A percentile compares a stretch with the other conserved stretches of the same genome.
Evolutionary conservation across 2,888 invertebrate genomes (phyloP).

Genomic region (Alcis repandata): DNA sequence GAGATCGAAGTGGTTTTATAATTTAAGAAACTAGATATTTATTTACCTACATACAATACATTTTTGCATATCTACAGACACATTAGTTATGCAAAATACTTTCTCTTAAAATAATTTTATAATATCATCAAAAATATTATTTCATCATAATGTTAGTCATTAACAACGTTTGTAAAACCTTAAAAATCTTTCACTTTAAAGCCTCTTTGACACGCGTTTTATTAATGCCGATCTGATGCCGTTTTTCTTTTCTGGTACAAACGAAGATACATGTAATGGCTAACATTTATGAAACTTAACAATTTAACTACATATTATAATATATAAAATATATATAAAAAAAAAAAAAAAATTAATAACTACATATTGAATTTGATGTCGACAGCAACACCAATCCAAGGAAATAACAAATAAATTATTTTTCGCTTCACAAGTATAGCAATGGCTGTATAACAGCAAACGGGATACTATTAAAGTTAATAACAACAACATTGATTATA

Average conservation of each 20-base stretch:
- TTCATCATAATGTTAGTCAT: conserved; percentile 11
- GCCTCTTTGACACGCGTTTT: conserved; percentile 58
- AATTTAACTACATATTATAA: conserved; percentile 1
- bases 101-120: conserved; percentile 3
- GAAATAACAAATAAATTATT: too few species aligned
- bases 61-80: too few species aligned
- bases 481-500: conserved; percentile 9
- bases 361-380: too few species aligned
- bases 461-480: background rate
- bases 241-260: background rate
- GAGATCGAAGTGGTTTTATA: too few species aligned
- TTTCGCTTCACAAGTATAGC: background rate
- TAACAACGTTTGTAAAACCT: conserved; percentile 35
- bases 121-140: conserved; percentile 37
- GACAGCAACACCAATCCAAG: too few species aligned
- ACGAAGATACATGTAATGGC: background rate
- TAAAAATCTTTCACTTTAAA: conserved; percentile 51
- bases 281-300: conserved; percentile 9
- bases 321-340: too few species aligned
- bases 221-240: conserved; percentile 24
- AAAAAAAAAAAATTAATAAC: too few species aligned
- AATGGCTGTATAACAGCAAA: conserved; percentile 5
- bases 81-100: conserved; percentile 13
- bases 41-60: too few species aligned
- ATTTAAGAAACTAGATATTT: too few species aligned